Evolutionary conservation across 2,888 invertebrate species (phyloP), one percentile per base, ranked within the genome.

Genomic region (Drosophila austrosaltans): DNA sequence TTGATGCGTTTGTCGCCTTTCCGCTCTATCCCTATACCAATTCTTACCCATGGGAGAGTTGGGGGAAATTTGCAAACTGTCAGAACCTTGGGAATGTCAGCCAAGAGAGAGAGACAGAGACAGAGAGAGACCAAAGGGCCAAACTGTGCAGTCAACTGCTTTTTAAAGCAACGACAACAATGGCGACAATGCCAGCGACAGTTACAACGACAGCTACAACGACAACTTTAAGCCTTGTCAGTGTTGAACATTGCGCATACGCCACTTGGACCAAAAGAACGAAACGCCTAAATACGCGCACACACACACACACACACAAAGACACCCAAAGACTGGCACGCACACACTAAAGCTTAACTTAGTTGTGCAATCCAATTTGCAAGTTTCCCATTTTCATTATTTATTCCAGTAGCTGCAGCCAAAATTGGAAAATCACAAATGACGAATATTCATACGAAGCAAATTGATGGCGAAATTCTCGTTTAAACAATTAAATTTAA

Each of bases 311-410:
- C 16, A 61, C 30, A 44, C 28, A 1, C 28, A 10, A 6, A 16
- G 16, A 16, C 16, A 16, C 16, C 16, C 16, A 16, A 16, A 16
- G 16, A 32, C 32, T 36, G 36, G 8, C 30, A 22, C 7, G 12
- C 25, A 28, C 22, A 53, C 16, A 16, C 16, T 16, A 16, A 32
- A 8, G 20, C 30, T 53, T n/a, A 32, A 61, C 44, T 32, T 8
- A 48, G 48, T 30, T 32, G 36, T 6, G 66, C 77, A 75, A 80
- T 57, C 66, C 78, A 80, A 80, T 78, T 78, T 75, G 63, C 75
- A 69, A 63, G 66, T 58, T 63, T 75, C 60, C 75, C 69, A 77
- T 78, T 80, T 78, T 40, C 75, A 80, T 78, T 75, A 64, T 72
- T 75, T 69, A 72, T 75, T 78, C 72, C 81, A 48, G 40, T 28